phyloP scores from a whole-genome alignment of 2,888 invertebrate species.

The Lepidocyrtinus sp. region DNA sequence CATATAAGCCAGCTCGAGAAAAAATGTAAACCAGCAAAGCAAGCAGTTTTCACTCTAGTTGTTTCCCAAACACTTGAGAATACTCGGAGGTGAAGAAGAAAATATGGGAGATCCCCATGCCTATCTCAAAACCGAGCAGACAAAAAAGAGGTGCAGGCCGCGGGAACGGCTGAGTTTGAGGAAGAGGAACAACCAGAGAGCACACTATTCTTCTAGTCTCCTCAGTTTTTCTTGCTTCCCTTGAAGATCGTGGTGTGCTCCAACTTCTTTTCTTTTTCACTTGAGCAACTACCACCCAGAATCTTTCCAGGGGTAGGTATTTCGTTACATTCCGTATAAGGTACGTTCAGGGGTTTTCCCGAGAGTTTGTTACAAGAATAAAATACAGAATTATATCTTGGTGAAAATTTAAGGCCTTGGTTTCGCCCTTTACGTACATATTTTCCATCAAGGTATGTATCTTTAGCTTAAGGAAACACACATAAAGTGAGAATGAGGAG shows the following conservation, averaged over 20 bases:
- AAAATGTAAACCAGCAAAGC: constrained; percentile 4
- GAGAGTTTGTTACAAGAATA: too few species aligned
- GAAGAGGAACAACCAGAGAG: constrained; percentile 15
- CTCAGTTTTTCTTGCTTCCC: background rate
- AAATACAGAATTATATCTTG: background rate
- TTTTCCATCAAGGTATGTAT: too few species aligned
- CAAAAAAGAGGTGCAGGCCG: background rate
- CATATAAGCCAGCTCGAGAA: background rate
- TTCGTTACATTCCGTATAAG: background rate
- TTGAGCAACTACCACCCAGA: background rate
- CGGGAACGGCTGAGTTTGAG: constrained; percentile 5
- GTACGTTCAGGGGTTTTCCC: constrained; percentile 3
- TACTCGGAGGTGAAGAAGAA: background rate
- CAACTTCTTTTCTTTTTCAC: background rate
- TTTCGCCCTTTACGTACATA: background rate
- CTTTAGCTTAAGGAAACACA: too few species aligned
- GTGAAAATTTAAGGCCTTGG: background rate
- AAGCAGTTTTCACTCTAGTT: constrained; percentile 17
- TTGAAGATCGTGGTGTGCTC: background rate
- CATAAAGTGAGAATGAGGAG: background rate
- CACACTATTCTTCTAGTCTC: background rate
- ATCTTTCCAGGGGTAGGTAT: background rate
- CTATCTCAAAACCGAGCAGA: constrained; percentile 2
- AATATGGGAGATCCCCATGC: background rate
- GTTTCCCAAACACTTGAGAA: constrained; percentile 1